phyloP scores from a whole-genome alignment of 2,113 vertebrate species.

The Leptodactylus fuscus region DNA sequence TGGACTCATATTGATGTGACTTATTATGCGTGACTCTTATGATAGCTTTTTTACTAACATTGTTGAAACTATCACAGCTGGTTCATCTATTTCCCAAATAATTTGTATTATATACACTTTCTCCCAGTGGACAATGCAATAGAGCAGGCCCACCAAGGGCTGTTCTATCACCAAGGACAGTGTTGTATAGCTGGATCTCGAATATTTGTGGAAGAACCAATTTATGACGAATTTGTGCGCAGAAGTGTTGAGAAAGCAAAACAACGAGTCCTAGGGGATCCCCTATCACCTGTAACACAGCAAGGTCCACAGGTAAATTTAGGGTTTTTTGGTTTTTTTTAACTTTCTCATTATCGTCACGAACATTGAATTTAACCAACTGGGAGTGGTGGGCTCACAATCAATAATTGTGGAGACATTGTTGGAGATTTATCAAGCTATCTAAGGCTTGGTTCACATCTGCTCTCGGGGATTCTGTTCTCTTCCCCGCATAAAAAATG shows the following conservation, averaged over 20 bases:
- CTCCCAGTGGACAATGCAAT: slow-evolving; percentile 80
- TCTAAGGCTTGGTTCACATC: no score
- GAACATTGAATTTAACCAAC: no score
- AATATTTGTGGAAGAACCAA: slow-evolving; percentile 87
- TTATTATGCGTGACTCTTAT: no score
- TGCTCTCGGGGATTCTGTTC: no score
- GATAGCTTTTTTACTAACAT: no score
- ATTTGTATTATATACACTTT: neutral
- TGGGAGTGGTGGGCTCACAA: no score
- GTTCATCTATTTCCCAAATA: neutral
- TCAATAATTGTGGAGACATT: no score
- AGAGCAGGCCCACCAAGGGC: slow-evolving; percentile 80
- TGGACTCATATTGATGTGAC: no score
- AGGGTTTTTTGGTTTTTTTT: neutral
- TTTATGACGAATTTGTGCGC: slow-evolving; percentile 85
- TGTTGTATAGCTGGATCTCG: slow-evolving; percentile 87
- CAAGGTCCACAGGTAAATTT: slow-evolving; percentile 85
- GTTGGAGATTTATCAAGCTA: no score
- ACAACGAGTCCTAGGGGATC: slow-evolving; percentile 82
- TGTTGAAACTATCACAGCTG: no score
- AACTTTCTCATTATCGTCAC: no score
- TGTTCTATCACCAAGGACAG: slow-evolving; percentile 90
- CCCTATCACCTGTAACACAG: slow-evolving; percentile 74
- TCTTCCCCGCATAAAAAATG: no score
- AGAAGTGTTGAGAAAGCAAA: slow-evolving; percentile 80